phyloP scores from a whole-genome alignment of 2,797 vertebrate genomes.

The Cyprinodon diabolis region DNA sequence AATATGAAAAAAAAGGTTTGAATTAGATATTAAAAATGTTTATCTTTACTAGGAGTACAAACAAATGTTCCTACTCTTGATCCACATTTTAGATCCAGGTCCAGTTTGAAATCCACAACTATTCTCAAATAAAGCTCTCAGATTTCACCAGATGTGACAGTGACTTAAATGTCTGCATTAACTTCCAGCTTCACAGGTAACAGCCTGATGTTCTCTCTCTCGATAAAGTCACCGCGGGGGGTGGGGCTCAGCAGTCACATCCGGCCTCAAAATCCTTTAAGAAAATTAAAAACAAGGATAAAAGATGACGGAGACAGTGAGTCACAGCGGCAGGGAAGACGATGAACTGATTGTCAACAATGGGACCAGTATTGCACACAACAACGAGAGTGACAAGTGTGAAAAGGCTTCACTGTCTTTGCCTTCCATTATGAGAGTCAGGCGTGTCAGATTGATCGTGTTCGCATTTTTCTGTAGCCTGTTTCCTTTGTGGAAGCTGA shows the following conservation, averaged over 20 bases:
- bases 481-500: neutral
- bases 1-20: neutral
- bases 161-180: conserved; percentile 50
- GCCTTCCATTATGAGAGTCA: neutral
- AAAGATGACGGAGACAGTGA: conserved; percentile 19
- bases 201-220: conserved; percentile 1
- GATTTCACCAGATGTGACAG: conserved; percentile 28
- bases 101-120: too few relatives aligned
- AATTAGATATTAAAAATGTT: too few relatives aligned
- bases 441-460: neutral
- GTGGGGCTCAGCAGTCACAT: neutral
- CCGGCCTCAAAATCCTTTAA: conserved; percentile 18
- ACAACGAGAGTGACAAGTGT: conserved; percentile 4
- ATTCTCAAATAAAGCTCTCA: conserved; percentile 25
- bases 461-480: too few relatives aligned
- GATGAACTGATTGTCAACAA: conserved; percentile 29
- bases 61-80: too few relatives aligned
- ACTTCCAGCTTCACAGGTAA: conserved; percentile 44
- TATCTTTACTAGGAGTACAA: too few relatives aligned
- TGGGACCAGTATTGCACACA: conserved; percentile 2
- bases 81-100: too few relatives aligned
- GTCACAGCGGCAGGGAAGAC: conserved; percentile 3
- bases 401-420: conserved; percentile 15
- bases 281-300: conserved; percentile 21
- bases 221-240: conserved; percentile 10